Base-by-base conservation (phyloP, 2,888 invertebrate species). In the Cryptocheilus praepositus region DNA sequence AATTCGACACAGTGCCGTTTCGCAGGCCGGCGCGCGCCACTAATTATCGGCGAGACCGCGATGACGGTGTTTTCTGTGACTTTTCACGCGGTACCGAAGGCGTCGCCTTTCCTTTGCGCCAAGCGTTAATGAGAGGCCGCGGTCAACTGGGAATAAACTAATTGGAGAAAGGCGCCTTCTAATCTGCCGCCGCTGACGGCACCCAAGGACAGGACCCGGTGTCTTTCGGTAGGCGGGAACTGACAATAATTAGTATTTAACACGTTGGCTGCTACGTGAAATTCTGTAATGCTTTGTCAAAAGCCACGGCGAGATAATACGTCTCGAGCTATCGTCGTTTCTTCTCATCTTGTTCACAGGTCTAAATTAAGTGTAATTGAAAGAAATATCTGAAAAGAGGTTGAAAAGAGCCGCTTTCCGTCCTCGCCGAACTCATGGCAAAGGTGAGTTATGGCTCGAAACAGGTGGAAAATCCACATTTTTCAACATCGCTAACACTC, bases 181-280 rank as follows among this genome's bases (percentile, higher is more conserved):
- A 72, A 70, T 71, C 76, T 65, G 77, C 36, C 68, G 72, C 66
- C 68, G 67, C 70, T 53, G 53, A 64, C 71, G 71, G 52, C 72
- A 66, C 71, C 74, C 43, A 69, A 72, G 74, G 76, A 69, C 70
- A 72, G 66, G 69, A 18, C 4, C 49, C 8, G 64, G 62, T 71
- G 67, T 59, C 74, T 62, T 66, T 66, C 53, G 70, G 67, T 69
- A 74, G 80, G 79, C 82, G 81, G 79, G 68, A 52, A 71, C 69
- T 53, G 61, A 63, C 68, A 76, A 73, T 83, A 82, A 85, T 85
- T 85, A 83, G 76, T 77, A 75, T 79, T 77, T 36, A 36, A 36
- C 36, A 36, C 36, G 11, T 36, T 36, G 36, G 1, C 36, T 36
- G 36, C 36, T 11, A 36, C 36, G 36, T 36, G 36, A 11, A 11